These are phyloP conservation scores for Pyrocoelia pectoralis DNA, from an alignment of 2,888 invertebrate genomes.

Conservation along the genomic window DNA sequence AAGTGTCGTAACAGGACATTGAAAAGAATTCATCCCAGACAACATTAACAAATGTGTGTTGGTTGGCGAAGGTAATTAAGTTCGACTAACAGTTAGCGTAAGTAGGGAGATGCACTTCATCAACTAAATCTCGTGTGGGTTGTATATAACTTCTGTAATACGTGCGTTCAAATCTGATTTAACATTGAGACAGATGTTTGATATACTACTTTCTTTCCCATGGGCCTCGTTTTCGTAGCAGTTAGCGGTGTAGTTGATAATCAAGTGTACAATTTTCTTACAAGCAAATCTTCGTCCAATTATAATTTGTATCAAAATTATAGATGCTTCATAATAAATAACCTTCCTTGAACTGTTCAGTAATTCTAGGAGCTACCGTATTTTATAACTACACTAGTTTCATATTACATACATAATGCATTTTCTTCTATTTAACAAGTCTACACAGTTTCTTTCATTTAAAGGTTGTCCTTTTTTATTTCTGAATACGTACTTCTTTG, in stretches of 20 bases:
- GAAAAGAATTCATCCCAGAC: not conserved
- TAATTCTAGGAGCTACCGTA: conserved; percentile 32
- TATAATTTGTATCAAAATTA: too few relatives aligned
- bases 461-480: conserved; percentile 14
- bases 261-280: too few relatives aligned
- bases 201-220: conserved; percentile 22
- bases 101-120: conserved; percentile 25
- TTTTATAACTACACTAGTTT: conserved; percentile 23
- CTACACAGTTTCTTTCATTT: conserved; percentile 28
- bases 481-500: conserved; percentile 20
- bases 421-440: conserved; percentile 35
- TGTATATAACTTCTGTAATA: conserved; percentile 28
- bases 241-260: too few relatives aligned
- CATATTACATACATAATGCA: conserved; percentile 30
- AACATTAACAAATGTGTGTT: too few relatives aligned
- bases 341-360: too few relatives aligned
- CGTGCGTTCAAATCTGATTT: conserved; percentile 29
- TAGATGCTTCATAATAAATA: too few relatives aligned
- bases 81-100: conserved; percentile 19
- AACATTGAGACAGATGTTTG: conserved; percentile 32
- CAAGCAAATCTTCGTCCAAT: too few relatives aligned
- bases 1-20: conserved; percentile 2
- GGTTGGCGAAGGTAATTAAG: conserved; percentile 26
- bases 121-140: conserved; percentile 33
- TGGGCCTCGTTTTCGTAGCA: conserved; percentile 26